Conservation (phyloP, 2,797 vertebrate genomes). For the Etheostoma nigrum region DNA sequence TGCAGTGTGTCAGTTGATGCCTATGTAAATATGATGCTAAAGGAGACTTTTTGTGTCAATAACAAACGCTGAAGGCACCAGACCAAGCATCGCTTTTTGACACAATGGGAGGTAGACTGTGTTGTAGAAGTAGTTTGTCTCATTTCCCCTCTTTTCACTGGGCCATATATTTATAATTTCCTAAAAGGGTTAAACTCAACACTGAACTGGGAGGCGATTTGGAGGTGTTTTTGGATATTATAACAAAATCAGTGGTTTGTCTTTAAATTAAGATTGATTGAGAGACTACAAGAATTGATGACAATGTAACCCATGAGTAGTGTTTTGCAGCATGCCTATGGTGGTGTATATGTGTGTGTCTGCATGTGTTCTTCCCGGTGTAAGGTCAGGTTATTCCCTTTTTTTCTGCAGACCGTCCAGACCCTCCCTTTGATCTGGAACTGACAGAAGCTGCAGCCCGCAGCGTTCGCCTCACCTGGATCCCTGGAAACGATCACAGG, state of each 20-base stretch:
- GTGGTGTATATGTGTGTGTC: background rate
- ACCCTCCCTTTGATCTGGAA: conserved; percentile 92
- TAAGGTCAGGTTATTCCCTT: conserved; percentile 4
- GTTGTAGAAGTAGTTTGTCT: background rate
- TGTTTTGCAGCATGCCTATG: conserved; percentile 20
- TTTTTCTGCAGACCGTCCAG: conserved; percentile 87
- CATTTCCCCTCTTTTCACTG: background rate
- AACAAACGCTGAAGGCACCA: no score
- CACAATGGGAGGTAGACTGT: no score
- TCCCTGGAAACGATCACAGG: conserved; percentile 92
- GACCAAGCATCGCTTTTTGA: no score
- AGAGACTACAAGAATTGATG: background rate
- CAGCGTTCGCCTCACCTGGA: conserved; percentile 94
- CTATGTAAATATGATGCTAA: no score
- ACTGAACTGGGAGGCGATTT: background rate
- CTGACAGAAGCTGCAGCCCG: conserved; percentile 90
- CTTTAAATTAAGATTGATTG: background rate
- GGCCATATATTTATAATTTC: background rate
- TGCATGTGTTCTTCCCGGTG: conserved; percentile 3
- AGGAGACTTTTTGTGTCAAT: no score
- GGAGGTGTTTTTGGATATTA: background rate
- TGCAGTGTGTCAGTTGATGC: no score
- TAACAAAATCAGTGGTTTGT: background rate
- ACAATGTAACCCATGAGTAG: no score
- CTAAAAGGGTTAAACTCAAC: background rate